Evolutionary conservation across 2,888 invertebrate genomes (phyloP), one percentile per base, ranked within the genome.

Genomic region (Diaperis boleti): DNA sequence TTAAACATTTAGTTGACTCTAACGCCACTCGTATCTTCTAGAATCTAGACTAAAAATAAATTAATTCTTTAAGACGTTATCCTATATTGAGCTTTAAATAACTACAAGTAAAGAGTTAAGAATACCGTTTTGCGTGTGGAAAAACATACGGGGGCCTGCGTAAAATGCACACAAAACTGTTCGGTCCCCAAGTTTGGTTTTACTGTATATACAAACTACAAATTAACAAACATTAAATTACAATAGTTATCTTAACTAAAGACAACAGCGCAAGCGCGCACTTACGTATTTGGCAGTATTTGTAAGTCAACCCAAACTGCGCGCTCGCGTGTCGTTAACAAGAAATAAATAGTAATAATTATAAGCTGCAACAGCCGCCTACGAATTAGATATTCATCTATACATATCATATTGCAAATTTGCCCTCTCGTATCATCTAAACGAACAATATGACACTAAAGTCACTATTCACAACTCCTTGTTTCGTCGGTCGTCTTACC

Each of bases 381-480:
- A 2, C 26, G n/a, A n/a, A n/a, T 26, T 3, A 26, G n/a, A 26
- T 26, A 26, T 8, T 26, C 26, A n/a, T 45, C 29, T 62, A 59
- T 65, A 71, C 65, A 69, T 57, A 61, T 56, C 63, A 65, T 71
- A 72, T 72, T 72, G 72, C 72, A 72, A 66, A 69, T 72, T 62
- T 64, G 72, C 72, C 72, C 72, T 68, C 63, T 47, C 41, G 39
- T 49, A 52, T 52, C 37, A 52, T 52, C 49, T 49, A 49, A n/a
- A 14, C 17, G 18, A 49, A 22, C 37, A 37, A 52, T 52, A 52
- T 52, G 52, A 52, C 15, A 8, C 39, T 14, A 39, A 15, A 8
- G 17, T 18, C 10, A 42, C 15, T 39, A 42, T 54, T 54, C 54
- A 29, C 54, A 39, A 13, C 11, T 17, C 13, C 57, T 6, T 42